Evolutionary conservation across 1,140 invertebrate species (phyloP).

Genomic region (Drosophila yakuba): DNA sequence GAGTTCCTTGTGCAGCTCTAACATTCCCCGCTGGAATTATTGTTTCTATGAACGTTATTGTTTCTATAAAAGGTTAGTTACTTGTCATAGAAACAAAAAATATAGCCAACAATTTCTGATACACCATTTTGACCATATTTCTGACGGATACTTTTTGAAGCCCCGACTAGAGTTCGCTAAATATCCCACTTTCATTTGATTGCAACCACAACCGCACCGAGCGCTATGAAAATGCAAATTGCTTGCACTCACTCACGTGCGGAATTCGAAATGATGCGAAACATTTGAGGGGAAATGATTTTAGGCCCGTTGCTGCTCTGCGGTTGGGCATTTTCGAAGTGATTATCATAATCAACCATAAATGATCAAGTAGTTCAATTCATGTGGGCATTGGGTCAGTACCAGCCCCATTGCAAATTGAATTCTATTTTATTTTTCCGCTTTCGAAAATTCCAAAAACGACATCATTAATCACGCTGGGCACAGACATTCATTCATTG

Average conservation of each 20-base stretch:
- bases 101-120: constrained; percentile 1
- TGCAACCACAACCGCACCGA: constrained; percentile 39
- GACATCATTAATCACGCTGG: constrained; percentile 64
- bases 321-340: constrained; percentile 25
- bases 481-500: constrained; percentile 65
- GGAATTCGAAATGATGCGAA: constrained; percentile 30
- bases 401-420: background rate
- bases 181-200: constrained; percentile 14
- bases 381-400: background rate
- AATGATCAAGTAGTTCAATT: constrained; percentile 37
- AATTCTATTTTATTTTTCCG: constrained; percentile 13
- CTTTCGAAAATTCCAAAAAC: constrained; percentile 23
- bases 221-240: constrained; percentile 28
- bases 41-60: no score
- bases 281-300: constrained; percentile 15
- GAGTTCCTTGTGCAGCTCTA: no score
- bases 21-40: no score
- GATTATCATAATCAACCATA: constrained; percentile 48
- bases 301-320: background rate
- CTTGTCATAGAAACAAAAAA: background rate
- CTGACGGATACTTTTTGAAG: background rate
- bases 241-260: constrained; percentile 9
- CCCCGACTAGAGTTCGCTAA: background rate
- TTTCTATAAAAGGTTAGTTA: no score
- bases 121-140: constrained; percentile 7